Evolutionary conservation across 2,797 vertebrate species (phyloP).

Genomic region (Sebastiscus tertius): DNA sequence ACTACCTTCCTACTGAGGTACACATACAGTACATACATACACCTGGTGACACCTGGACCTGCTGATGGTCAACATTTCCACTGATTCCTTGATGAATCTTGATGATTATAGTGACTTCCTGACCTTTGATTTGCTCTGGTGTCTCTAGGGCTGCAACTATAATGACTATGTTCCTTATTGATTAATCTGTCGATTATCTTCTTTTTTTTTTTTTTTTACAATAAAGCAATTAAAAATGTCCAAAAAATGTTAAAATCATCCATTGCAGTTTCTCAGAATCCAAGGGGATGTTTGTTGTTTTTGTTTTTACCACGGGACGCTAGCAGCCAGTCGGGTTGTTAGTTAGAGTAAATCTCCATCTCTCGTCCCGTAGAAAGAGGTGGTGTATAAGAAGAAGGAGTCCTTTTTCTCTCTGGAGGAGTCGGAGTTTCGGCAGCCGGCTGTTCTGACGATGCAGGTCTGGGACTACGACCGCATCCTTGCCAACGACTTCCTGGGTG

Average conservation of each 20-base stretch:
- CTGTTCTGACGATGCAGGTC: constrained; percentile 90
- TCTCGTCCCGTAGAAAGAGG: constrained; percentile 81
- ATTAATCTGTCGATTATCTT: not conserved
- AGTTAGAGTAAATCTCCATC: not conserved
- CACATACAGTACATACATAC: not conserved
- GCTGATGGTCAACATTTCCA: not conserved
- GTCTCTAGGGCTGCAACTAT: not conserved
- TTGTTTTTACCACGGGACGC: too few species aligned
- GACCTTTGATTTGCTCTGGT: not conserved
- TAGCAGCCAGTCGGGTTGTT: not conserved
- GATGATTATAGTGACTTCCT: not conserved
- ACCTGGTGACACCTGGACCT: not conserved
- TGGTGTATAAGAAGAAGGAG: constrained; percentile 89
- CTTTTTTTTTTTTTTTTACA: not conserved
- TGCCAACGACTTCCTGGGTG: constrained; percentile 94
- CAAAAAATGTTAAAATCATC: not conserved
- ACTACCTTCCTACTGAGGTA: constrained; percentile 91
- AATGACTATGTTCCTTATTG: not conserved
- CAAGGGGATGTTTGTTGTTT: not conserved
- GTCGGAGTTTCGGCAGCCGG: constrained; percentile 90
- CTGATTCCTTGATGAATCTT: not conserved
- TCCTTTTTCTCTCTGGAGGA: constrained; percentile 92
- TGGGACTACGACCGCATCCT: constrained; percentile 95
- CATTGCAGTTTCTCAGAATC: not conserved
- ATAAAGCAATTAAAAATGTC: not conserved